A percentile compares a stretch with the other conserved stretches of the same genome.
These are phyloP conservation scores for Myripristis murdjan DNA, from an alignment of 2,797 vertebrate genomes.

Conservation along the genomic window DNA sequence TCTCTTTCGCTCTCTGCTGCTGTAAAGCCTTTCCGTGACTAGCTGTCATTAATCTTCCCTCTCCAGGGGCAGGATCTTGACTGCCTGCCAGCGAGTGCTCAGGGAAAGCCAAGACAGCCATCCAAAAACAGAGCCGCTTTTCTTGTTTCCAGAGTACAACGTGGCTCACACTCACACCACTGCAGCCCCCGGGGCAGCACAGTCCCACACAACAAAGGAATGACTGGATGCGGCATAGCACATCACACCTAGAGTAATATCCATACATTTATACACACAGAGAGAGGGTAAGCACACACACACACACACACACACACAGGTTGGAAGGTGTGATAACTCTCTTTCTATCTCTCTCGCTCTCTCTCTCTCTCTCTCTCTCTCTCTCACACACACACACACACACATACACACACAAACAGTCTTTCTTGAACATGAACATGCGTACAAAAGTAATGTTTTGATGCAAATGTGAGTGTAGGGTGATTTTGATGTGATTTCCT, in stretches of 20 bases:
- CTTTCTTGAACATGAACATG: no score
- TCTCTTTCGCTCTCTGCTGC: slow-evolving; percentile 60
- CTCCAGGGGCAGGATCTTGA: slow-evolving; percentile 87
- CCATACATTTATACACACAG: slow-evolving; percentile 18
- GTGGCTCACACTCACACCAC: slow-evolving; percentile 62
- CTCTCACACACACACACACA: not conserved
- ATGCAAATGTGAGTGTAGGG: not conserved
- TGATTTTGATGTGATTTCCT: not conserved
- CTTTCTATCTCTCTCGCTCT: not conserved
- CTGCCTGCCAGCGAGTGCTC: slow-evolving; percentile 79
- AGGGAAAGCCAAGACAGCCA: slow-evolving; percentile 83
- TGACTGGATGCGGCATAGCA: slow-evolving; percentile 47
- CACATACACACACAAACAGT: not conserved
- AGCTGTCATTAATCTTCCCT: slow-evolving; percentile 89
- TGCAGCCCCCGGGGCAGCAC: slow-evolving; percentile 61
- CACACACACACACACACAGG: not conserved
- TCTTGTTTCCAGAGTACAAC: slow-evolving; percentile 79
- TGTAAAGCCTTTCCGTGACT: slow-evolving; percentile 87
- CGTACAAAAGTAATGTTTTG: not conserved
- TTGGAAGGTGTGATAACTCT: not conserved
- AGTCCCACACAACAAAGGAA: slow-evolving; percentile 67
- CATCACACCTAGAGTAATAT: slow-evolving; percentile 57
- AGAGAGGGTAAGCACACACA: slow-evolving; percentile 3
- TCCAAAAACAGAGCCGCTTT: slow-evolving; percentile 82
- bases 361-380: not conserved